Base-by-base conservation (phyloP, 2,113 vertebrate species). In the Hyla sarda region DNA sequence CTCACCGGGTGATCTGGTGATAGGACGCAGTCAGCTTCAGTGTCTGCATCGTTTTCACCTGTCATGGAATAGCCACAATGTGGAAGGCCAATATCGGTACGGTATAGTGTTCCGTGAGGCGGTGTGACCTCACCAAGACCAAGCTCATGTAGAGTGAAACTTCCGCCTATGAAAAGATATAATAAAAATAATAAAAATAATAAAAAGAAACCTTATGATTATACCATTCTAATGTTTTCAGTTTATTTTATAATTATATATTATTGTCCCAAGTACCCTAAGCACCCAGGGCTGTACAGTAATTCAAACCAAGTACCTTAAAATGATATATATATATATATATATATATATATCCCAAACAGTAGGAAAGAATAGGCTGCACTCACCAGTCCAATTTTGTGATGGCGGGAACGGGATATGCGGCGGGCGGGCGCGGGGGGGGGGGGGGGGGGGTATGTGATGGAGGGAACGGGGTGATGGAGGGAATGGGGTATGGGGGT, bases 51-150 rank as follows among this genome's bases (percentile, higher is more conserved):
- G 0, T 97, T 98, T 89, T 97, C 94, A 0, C 97, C 92, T 0
- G 96, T 96, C 90, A 98, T 89, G 5, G 97, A 97, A 88, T 97
- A 99, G 65, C 98, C 96, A 0, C 96, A 97, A 90, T 97, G 97
- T 0, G 96, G 95, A 93, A 98, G 90, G 45, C 96, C 95, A 0
- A 97, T 89, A 85, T 99, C 97, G 0, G 94, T 94, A 72, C 96
- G 93, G 93, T 98, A 99, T 1, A 97, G 91, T 73, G 96, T 95
- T 17, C 96, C 94, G 0, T 98, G 97, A 0, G 96, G 92, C 0
- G 97, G 94, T 0, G 96, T 93, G 28, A 95, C 93, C 0, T 98
- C 97, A 5, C 93, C 97, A 0, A 99, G 96, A 73, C 96, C 96
- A 48, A 99, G 94, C 47, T 99, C 98, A 71, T 95, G 90, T 37